Evolutionary conservation across 2,797 vertebrate species (phyloP), one percentile per base, ranked within the genome.

Genomic region (Falco rusticolus): DNA sequence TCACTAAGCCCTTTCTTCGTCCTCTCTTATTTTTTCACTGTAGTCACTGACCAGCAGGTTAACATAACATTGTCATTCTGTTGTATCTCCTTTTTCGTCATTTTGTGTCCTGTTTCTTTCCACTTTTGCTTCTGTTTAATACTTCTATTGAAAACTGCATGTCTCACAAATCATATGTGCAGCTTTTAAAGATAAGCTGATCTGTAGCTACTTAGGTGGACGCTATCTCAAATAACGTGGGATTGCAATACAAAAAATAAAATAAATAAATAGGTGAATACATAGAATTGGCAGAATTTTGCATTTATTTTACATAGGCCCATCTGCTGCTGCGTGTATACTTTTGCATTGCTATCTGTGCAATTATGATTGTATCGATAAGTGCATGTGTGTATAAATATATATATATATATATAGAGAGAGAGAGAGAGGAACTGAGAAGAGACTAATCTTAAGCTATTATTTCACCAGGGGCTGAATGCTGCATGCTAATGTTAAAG

Each of bases 321-420:
- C 79, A 7, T 63, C 66, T 75, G 41, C 89, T 57, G 78, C 59
- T 37, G 41, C 43, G 0, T 21, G 13, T 41, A 2, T 34, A 37
- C 47, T 84, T 59, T 82, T 61, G 70, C 10, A 25, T 50, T 50
- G 84, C 68, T 86, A 53, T 87, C 71, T 2, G 33, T 51, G 71
- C 60, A 93, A 54, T 94, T 94, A 89, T 37, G 89, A 89, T 97
- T 43, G 5, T 28, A 10, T 47, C 18, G 93, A 90, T 95, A 94
- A 89, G 68, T 17, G 61, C 2, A 4, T 10, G 31, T 34, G 50
- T 5, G 12, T 60, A 60, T 45, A 59, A 80, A 84, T 48, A 57
- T 26, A 41, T 10, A 24, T 0, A 21, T 37, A 37, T 10, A 21
- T 37, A 37, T 10, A 34, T 34, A 34, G 10, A 37, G 37, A 37